These are phyloP conservation scores for Pyrrhia umbra DNA, from an alignment of 2,888 invertebrate species.

Conservation along the genomic window DNA sequence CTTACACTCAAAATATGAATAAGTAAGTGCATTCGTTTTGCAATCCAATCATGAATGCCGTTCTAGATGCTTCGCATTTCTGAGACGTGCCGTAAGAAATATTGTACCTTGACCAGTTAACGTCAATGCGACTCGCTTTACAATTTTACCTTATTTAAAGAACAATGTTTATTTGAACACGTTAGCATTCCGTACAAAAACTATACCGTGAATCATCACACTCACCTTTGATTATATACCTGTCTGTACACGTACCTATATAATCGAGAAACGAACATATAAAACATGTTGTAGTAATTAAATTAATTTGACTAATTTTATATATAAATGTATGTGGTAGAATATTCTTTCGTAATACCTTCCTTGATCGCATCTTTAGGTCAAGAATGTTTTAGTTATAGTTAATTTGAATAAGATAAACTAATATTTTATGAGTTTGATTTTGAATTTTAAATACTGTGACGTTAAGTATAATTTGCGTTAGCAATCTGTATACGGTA, in stretches of 20 bases:
- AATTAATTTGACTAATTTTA: conserved; percentile 26
- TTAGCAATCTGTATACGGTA: conserved; percentile 3
- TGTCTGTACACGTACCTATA: too few species aligned
- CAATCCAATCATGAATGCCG: neutral
- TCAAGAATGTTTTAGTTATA: conserved; percentile 47
- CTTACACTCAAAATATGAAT: too few species aligned
- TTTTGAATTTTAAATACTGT: conserved; percentile 2
- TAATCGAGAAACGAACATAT: too few species aligned
- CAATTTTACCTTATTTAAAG: conserved; percentile 22
- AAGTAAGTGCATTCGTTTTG: too few species aligned
- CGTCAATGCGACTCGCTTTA: conserved; percentile 12
- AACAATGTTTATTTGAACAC: conserved; percentile 17
- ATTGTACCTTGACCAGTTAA: conserved; percentile 41
- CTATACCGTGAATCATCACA: conserved; percentile 7
- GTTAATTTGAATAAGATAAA: conserved; percentile 30
- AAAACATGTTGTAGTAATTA: conserved; percentile 20
- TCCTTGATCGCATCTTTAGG: conserved; percentile 23
- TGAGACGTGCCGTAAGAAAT: conserved; percentile 15
- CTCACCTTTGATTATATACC: too few species aligned
- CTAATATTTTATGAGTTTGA: neutral
- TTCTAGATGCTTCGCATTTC: conserved; percentile 23
- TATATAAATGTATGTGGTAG: conserved; percentile 36
- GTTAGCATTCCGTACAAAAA: conserved; percentile 19
- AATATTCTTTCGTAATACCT: conserved; percentile 48
- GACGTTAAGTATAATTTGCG: conserved; percentile 10